These are phyloP conservation scores for Gryllus bimaculatus DNA, from an alignment of 1,140 invertebrate genomes.

Conservation along the genomic window DNA sequence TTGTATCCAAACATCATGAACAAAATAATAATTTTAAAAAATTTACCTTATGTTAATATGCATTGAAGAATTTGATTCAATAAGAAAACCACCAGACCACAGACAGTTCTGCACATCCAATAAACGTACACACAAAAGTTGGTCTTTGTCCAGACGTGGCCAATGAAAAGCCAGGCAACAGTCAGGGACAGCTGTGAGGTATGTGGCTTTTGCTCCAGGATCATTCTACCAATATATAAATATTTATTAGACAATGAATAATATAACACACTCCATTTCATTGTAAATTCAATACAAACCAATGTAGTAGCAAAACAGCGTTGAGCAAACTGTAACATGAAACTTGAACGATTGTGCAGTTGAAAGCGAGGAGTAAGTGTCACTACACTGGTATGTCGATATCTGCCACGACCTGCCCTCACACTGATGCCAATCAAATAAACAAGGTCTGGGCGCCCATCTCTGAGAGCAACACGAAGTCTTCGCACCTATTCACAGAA, in stretches of 20 bases:
- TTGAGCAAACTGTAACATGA: conserved; percentile 78
- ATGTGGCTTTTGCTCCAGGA: conserved; percentile 53
- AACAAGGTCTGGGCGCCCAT: conserved; percentile 55
- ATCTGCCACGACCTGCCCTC: conserved; percentile 75
- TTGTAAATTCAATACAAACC: conserved; percentile 29
- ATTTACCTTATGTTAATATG: conserved; percentile 77
- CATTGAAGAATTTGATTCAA: conserved; percentile 77
- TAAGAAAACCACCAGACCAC: conserved; percentile 92
- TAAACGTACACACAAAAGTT: conserved; percentile 75
- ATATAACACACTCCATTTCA: neutral
- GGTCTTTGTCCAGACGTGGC: conserved; percentile 80
- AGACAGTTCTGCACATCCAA: conserved; percentile 56
- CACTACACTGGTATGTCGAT: conserved; percentile 82
- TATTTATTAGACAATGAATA: neutral
- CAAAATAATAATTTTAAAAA: neutral
- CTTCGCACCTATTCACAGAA: conserved; percentile 40
- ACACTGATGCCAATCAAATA: conserved; percentile 81
- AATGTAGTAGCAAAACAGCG: conserved; percentile 58
- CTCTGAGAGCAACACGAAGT: conserved; percentile 50
- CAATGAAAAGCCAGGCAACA: conserved; percentile 92
- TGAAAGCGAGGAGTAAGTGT: conserved; percentile 88
- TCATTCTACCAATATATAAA: conserved; percentile 41
- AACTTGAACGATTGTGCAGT: conserved; percentile 81
- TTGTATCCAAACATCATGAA: neutral
- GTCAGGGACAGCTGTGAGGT: conserved; percentile 69